These are phyloP conservation scores for Chloroclystis v-ata DNA, from an alignment of 2,888 invertebrate species.

Conservation along the genomic window DNA sequence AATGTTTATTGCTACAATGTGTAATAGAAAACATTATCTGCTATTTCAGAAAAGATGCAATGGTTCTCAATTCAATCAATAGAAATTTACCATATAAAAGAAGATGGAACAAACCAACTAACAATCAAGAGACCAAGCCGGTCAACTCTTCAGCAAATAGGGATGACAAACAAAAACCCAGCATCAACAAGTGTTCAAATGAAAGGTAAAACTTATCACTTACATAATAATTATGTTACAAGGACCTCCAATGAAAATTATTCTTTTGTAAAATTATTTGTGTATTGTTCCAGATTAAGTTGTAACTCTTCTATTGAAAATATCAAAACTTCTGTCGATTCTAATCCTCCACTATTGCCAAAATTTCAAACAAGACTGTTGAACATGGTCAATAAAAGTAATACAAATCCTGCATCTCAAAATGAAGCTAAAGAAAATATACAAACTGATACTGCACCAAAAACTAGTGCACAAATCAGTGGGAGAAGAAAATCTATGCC, in stretches of 20 bases:
- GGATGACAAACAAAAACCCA: constrained; percentile 8
- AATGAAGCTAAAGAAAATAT: constrained; percentile 35
- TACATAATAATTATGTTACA: too few species aligned
- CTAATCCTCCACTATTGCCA: not conserved
- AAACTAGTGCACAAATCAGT: constrained; percentile 32
- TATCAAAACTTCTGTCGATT: not conserved
- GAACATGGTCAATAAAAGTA: constrained; percentile 9
- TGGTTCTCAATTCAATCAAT: constrained; percentile 47
- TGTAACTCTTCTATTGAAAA: not conserved
- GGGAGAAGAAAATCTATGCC: constrained; percentile 56
- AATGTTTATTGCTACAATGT: too few species aligned
- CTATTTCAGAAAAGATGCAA: constrained; percentile 54
- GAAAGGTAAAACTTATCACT: constrained; percentile 9
- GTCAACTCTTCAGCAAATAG: not conserved
- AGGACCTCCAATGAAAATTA: too few species aligned
- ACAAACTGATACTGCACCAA: constrained; percentile 10
- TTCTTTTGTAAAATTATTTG: not conserved
- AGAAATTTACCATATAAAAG: constrained; percentile 24
- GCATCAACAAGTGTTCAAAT: not conserved
- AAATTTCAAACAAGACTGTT: constrained; percentile 11
- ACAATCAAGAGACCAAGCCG: not conserved
- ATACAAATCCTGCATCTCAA: constrained; percentile 14
- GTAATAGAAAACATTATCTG: not conserved
- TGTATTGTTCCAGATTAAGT: constrained; percentile 3
- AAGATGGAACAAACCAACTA: constrained; percentile 2